phyloP scores from a whole-genome alignment of 2,113 vertebrate genomes.

The Epinephelus moara region DNA sequence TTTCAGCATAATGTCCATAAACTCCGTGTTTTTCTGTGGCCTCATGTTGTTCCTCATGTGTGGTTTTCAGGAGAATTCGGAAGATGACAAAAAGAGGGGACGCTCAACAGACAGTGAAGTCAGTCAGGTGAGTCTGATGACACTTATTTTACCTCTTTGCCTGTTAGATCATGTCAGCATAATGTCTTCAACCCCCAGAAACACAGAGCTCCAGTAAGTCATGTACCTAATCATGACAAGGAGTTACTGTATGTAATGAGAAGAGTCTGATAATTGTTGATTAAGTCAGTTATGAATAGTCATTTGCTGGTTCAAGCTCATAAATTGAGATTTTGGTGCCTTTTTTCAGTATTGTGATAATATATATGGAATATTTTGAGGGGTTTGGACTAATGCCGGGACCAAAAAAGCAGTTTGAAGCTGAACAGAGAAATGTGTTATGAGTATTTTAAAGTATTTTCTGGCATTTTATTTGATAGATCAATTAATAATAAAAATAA shows the following conservation, averaged over 20 bases:
- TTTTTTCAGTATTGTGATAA: not conserved
- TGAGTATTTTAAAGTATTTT: too few species aligned
- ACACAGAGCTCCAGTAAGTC: not conserved
- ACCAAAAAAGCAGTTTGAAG: not conserved
- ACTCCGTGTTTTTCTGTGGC: not conserved
- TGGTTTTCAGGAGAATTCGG: slow-evolving; percentile 87
- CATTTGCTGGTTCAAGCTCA: not conserved
- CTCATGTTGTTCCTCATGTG: not conserved
- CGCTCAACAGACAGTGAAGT: slow-evolving; percentile 92
- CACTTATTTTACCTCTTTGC: too few species aligned
- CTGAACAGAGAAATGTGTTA: not conserved
- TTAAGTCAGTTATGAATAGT: not conserved
- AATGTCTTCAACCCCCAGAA: not conserved
- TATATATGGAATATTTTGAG: not conserved
- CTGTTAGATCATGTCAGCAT: too few species aligned
- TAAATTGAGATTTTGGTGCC: not conserved
- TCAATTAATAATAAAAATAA: not conserved
- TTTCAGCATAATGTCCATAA: too few species aligned
- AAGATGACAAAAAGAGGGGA: slow-evolving; percentile 91
- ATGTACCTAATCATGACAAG: not conserved
- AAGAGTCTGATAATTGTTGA: not conserved
- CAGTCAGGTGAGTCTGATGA: slow-evolving; percentile 80
- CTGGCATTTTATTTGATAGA: not conserved
- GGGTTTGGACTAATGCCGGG: not conserved
- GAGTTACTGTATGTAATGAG: not conserved